Conservation (phyloP, 2,113 vertebrate genomes). For the Orientallactaga bullata region DNA sequence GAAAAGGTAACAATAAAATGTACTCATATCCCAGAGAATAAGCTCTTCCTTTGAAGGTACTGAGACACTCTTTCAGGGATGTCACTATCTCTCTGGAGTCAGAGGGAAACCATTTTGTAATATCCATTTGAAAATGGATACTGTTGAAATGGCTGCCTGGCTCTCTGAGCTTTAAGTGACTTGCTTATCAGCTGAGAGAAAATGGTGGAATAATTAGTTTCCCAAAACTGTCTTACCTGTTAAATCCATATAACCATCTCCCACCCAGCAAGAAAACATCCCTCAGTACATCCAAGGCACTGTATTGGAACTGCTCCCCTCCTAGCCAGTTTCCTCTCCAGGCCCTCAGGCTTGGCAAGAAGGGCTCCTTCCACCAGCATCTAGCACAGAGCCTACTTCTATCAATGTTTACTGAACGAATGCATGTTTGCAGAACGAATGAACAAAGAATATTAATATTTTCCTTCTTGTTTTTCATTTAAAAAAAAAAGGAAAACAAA, state of each 20-base stretch:
- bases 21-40: constrained; percentile 62
- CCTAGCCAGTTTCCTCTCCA: not conserved
- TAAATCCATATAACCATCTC: not conserved
- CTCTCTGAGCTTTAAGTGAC: constrained; percentile 36
- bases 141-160: constrained; percentile 65
- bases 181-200: constrained; percentile 72
- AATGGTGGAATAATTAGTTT: constrained; percentile 73
- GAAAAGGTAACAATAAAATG: constrained; percentile 60
- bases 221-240: constrained; percentile 49
- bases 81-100: constrained; percentile 52
- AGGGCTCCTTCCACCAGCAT: not conserved
- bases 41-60: constrained; percentile 74
- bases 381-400: not conserved
- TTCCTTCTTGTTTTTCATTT: constrained; percentile 28
- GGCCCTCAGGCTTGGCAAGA: not conserved
- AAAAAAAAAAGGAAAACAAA: not conserved
- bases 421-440: constrained; percentile 40
- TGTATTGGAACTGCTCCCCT: not conserved
- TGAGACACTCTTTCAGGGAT: constrained; percentile 63
- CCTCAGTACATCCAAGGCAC: not conserved
- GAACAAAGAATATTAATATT: constrained; percentile 24
- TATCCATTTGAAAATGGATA: constrained; percentile 72
- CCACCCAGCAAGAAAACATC: not conserved
- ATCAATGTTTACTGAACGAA: not conserved
- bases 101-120: constrained; percentile 62